Percentiles rank a stretch among this genome's conserved stretches.
phyloP scores from a whole-genome alignment of 2,888 invertebrate species.

The Heteropelma amictum region DNA sequence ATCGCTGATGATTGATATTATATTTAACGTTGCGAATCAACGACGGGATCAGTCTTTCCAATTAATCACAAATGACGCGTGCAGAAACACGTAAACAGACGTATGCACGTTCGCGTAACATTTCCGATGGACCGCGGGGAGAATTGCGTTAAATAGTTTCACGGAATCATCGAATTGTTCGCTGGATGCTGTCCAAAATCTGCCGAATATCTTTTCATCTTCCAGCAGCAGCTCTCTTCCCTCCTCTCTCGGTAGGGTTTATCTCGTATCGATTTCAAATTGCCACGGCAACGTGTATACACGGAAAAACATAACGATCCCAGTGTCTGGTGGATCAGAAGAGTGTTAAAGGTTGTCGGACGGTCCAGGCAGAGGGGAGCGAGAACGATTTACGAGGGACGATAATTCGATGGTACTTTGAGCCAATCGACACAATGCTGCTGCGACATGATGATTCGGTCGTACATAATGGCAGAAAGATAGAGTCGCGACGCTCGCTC shows the following conservation, averaged over 20 bases:
- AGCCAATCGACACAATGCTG: slow-evolving; percentile 53
- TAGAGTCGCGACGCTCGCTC: slow-evolving; percentile 33
- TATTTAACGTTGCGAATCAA: slow-evolving; percentile 67
- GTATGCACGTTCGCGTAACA: not conserved
- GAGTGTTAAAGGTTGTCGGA: slow-evolving; percentile 4
- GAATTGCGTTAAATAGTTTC: slow-evolving; percentile 44
- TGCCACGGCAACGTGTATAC: slow-evolving; percentile 39
- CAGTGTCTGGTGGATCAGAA: slow-evolving; percentile 17
- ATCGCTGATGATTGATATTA: slow-evolving; percentile 53
- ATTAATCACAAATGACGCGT: slow-evolving; percentile 55
- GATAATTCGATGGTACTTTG: slow-evolving; percentile 54
- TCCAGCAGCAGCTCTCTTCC: too few species aligned
- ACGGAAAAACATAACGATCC: slow-evolving; percentile 11
- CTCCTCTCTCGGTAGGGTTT: slow-evolving; percentile 1
- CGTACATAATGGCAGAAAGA: slow-evolving; percentile 50
- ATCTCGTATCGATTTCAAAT: slow-evolving; percentile 52
- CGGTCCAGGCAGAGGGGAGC: too few species aligned
- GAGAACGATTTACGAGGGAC: slow-evolving; percentile 50
- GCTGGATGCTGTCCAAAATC: slow-evolving; percentile 54
- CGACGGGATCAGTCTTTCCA: slow-evolving; percentile 69
- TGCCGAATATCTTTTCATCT: slow-evolving; percentile 15
- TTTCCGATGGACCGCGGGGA: not conserved
- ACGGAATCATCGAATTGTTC: slow-evolving; percentile 48
- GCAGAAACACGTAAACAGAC: not conserved
- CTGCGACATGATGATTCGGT: slow-evolving; percentile 47